Conservation (phyloP, 2,113 vertebrate genomes). For the Hemiprocne comata region DNA sequence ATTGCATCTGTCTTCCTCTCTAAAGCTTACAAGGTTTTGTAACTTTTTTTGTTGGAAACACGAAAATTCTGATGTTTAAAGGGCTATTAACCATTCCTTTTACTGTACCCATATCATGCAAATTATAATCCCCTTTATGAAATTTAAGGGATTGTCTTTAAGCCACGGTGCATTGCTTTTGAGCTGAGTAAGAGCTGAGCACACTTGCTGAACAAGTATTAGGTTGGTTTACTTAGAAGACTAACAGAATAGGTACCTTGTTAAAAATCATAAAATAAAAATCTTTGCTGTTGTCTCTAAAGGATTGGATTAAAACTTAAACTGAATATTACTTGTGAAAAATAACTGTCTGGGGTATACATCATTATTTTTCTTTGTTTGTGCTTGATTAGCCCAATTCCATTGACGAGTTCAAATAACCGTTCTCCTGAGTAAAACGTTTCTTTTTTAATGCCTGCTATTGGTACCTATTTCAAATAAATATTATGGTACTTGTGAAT, state of each 20-base stretch:
- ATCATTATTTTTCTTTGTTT: constrained; percentile 50
- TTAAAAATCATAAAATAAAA: not conserved
- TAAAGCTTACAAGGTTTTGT: not conserved
- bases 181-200: not conserved
- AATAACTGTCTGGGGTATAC: constrained; percentile 31
- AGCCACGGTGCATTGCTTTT: not conserved
- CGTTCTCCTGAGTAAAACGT: constrained; percentile 13
- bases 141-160: not conserved
- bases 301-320: constrained; percentile 14
- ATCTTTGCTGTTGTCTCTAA: not conserved
- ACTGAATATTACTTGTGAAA: constrained; percentile 26
- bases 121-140: not conserved
- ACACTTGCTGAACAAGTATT: not conserved
- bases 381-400: constrained; percentile 32
- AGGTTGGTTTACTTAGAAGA: not conserved
- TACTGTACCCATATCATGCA: fast-evolving
- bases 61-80: not conserved
- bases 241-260: not conserved
- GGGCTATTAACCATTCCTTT: not conserved
- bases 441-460: not conserved
- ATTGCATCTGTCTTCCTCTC: not conserved
- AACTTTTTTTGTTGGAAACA: not conserved
- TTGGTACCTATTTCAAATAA: not conserved
- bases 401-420: not conserved
- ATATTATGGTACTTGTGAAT: not conserved